Evolutionary conservation across 1,140 invertebrate genomes (phyloP).

Genomic region (Zaprionus africanus): DNA sequence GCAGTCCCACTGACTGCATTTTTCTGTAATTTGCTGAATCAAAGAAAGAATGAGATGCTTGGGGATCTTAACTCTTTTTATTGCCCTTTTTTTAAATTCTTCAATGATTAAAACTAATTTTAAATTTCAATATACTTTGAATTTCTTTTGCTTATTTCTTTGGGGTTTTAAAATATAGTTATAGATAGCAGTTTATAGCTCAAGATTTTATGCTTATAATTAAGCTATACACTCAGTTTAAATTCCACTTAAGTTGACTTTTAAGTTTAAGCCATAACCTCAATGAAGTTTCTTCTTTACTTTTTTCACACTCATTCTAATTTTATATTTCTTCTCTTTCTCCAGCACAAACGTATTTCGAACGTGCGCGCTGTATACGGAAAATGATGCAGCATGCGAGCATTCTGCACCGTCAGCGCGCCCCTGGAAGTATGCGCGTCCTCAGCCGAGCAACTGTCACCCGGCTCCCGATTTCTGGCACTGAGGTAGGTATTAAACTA

Average conservation of each 20-base stretch:
- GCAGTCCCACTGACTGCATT: conserved; percentile 33
- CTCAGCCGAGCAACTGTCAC: conserved; percentile 84
- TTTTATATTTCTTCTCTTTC: neutral
- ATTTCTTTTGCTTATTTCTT: neutral
- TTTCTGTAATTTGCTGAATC: conserved; percentile 5
- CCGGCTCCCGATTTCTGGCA: conserved; percentile 84
- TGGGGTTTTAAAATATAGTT: neutral
- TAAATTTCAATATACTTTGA: neutral
- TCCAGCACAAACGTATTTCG: conserved; percentile 77
- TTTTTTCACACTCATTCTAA: neutral
- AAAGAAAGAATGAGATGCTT: neutral
- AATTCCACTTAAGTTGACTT: too few relatives aligned
- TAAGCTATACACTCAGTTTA: neutral
- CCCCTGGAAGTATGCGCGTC: conserved; percentile 85
- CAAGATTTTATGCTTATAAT: neutral
- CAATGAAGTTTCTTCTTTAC: neutral
- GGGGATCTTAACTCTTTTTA: neutral
- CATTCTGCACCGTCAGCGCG: conserved; percentile 85
- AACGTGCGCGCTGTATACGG: conserved; percentile 81
- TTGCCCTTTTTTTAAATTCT: neutral
- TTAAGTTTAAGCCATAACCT: neutral
- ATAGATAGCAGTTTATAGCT: conserved; percentile 1
- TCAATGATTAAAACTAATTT: neutral
- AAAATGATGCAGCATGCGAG: conserved; percentile 85
- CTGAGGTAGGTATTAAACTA: conserved; percentile 63